phyloP scores from a whole-genome alignment of 1,140 invertebrate species.

The Drosophila kanapiae region DNA sequence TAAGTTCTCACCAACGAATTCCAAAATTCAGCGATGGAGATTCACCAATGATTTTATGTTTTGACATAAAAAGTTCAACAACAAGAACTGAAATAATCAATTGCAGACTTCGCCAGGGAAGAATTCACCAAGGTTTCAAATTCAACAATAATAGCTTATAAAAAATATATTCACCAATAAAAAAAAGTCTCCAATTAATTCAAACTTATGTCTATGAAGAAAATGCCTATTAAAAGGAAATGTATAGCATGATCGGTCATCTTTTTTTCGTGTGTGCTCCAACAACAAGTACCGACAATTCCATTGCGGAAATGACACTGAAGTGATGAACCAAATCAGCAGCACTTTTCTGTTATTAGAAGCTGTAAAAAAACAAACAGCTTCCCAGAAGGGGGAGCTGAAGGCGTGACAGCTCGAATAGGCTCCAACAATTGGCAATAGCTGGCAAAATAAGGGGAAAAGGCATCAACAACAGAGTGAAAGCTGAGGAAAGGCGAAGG shows the following conservation, averaged over 20 bases:
- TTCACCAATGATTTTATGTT: not conserved
- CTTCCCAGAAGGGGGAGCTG: conserved; percentile 1
- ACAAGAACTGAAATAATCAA: not conserved
- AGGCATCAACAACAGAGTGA: not conserved
- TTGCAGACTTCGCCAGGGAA: not conserved
- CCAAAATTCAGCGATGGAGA: no score
- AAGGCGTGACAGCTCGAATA: conserved; percentile 38
- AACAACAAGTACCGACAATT: conserved; percentile 41
- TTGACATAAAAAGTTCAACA: not conserved
- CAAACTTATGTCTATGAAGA: no score
- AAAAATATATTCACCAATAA: not conserved
- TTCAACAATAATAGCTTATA: not conserved
- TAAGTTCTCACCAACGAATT: no score
- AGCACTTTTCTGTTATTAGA: conserved; percentile 80
- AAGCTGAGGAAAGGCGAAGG: not conserved
- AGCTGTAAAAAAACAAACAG: conserved; percentile 59
- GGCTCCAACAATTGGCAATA: conserved; percentile 29
- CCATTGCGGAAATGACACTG: conserved; percentile 69
- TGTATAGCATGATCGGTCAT: no score
- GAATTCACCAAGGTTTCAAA: not conserved
- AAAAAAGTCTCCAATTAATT: no score
- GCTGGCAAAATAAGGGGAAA: not conserved
- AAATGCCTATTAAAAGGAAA: not conserved
- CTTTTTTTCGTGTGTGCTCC: conserved; percentile 3
- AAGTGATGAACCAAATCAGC: conserved; percentile 81